Conservation (phyloP, 2,797 vertebrate genomes). For the Sebastes minor region DNA sequence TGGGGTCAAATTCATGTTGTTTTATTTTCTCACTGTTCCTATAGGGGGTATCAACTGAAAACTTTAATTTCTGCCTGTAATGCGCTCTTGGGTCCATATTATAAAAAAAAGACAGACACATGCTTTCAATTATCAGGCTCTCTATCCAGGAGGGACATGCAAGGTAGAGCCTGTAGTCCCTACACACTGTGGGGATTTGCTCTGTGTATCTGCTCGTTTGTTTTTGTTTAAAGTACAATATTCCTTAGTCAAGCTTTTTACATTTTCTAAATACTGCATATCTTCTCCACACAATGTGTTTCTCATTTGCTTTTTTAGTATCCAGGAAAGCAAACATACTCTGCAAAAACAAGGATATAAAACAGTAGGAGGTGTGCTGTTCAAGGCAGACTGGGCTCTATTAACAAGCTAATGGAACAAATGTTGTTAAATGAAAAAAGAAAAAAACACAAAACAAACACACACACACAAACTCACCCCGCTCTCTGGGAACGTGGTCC, state of each 20-base stretch:
- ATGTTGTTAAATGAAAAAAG: conserved; percentile 50
- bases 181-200: conserved; percentile 31
- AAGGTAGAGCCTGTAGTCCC: conserved; percentile 36
- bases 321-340: conserved; percentile 66
- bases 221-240: conserved; percentile 21
- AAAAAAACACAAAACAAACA: conserved; percentile 21
- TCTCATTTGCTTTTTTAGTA: conserved; percentile 66
- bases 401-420: conserved; percentile 81
- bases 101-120: conserved; percentile 64
- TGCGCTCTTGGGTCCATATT: conserved; percentile 58
- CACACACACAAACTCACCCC: conserved; percentile 87
- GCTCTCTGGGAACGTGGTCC: conserved; percentile 96
- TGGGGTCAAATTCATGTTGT: conserved; percentile 82
- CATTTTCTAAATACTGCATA: conserved; percentile 24
- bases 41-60: conserved; percentile 74
- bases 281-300: conserved; percentile 46
- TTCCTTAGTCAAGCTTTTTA: conserved; percentile 12
- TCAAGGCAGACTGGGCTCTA: conserved; percentile 68
- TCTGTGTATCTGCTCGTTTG: conserved; percentile 15
- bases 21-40: conserved; percentile 83
- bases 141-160: conserved; percentile 41
- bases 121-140: conserved; percentile 67
- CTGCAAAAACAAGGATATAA: conserved; percentile 76
- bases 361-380: conserved; percentile 75
- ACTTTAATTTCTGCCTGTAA: conserved; percentile 72